phyloP scores from a whole-genome alignment of 2,113 vertebrate genomes.

The Trichomycterus rosablanca region DNA sequence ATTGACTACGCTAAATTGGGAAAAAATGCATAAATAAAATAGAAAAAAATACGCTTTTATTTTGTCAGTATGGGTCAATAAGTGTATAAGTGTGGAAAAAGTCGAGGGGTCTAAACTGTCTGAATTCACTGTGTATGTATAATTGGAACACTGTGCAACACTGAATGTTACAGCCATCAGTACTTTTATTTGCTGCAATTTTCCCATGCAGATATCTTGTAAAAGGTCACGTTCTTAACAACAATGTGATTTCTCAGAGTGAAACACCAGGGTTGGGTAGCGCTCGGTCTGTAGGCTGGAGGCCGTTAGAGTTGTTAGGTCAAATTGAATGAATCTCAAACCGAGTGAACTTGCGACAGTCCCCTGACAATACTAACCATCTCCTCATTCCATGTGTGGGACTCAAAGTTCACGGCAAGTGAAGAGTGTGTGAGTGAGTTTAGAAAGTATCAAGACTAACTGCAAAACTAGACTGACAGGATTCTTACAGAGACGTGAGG shows the following conservation, averaged over 20 bases:
- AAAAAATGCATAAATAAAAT: no score
- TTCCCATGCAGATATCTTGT: no score
- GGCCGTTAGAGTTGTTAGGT: conserved; percentile 11
- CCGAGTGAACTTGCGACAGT: conserved; percentile 38
- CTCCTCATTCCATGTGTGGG: conserved; percentile 70
- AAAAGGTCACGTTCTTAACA: neutral
- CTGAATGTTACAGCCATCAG: no score
- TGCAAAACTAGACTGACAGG: conserved; percentile 23
- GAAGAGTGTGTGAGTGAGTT: conserved; percentile 48
- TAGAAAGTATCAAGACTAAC: conserved; percentile 6
- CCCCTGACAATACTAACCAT: conserved; percentile 64
- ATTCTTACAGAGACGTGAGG: conserved; percentile 11
- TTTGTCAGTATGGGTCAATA: no score
- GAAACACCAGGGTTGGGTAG: neutral
- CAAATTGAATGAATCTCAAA: conserved; percentile 28
- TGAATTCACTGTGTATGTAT: no score
- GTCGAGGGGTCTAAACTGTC: no score
- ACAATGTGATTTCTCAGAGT: neutral
- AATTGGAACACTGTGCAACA: no score
- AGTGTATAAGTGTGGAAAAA: no score
- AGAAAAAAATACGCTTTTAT: no score
- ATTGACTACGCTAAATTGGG: no score
- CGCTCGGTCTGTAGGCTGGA: conserved; percentile 4
- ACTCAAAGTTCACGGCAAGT: conserved; percentile 71
- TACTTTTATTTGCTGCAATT: no score